Evolutionary conservation across 23 tunicate species (phyloP).

Genomic region (Ciona savignyi): DNA sequence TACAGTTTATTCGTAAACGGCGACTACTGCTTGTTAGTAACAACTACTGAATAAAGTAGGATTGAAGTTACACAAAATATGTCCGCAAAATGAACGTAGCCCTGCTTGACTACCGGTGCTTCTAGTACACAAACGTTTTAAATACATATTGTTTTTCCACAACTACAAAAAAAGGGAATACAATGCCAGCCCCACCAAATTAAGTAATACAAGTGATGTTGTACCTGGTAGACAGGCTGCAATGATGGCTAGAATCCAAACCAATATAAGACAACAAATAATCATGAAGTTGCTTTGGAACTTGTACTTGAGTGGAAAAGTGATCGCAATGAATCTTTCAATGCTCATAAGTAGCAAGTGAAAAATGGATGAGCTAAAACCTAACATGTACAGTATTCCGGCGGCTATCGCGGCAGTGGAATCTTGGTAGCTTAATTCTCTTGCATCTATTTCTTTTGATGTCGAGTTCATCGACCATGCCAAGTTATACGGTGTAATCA

Average conservation of each 20-base stretch:
- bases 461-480: not conserved
- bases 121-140: no score
- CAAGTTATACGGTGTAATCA: not conserved
- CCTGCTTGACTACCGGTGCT: no score
- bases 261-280: not conserved
- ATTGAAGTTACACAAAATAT: no score
- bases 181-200: no score
- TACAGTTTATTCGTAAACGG: no score
- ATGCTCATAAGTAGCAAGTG: not conserved
- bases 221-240: not conserved
- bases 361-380: not conserved
- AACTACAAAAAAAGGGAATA: no score
- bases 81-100: no score
- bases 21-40: no score
- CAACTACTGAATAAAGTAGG: no score
- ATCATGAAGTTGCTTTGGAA: not conserved
- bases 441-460: not conserved
- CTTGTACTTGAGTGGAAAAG: not conserved
- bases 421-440: not conserved
- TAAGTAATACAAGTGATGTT: no score
- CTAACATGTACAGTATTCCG: not conserved
- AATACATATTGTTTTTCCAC: no score
- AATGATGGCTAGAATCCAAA: not conserved
- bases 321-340: not conserved
- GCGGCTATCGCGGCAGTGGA: not conserved